These are phyloP conservation scores for Aphrophora alni DNA, from an alignment of 2,888 invertebrate genomes.

Conservation along the genomic window DNA sequence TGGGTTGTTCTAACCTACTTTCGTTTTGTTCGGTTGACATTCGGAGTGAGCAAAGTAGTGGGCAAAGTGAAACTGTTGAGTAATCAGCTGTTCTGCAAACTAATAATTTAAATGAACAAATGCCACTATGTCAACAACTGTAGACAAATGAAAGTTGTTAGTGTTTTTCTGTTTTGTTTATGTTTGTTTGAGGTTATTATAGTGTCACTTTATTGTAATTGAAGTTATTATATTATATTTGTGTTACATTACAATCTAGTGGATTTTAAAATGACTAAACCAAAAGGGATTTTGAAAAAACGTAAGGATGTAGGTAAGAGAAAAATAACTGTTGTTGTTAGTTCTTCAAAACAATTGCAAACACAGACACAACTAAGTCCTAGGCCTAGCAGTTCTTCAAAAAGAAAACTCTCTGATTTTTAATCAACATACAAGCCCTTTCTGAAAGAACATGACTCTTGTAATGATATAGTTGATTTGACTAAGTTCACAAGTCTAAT, in stretches of 20 bases:
- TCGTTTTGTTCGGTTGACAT: no score
- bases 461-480: slow-evolving; percentile 8
- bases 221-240: neutral
- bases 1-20: no score
- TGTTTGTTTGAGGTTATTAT: slow-evolving; percentile 4
- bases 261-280: neutral
- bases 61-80: no score
- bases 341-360: neutral
- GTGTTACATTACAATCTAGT: neutral
- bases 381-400: neutral
- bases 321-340: neutral
- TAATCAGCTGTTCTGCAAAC: no score
- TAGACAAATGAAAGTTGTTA: no score
- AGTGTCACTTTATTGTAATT: neutral
- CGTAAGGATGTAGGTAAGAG: neutral
- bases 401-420: neutral
- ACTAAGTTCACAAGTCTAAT: slow-evolving; percentile 8
- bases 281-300: neutral
- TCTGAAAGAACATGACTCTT: neutral
- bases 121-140: no score
- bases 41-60: no score
- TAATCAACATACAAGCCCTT: neutral
- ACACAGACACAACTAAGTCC: neutral
- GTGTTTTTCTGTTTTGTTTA: no score
- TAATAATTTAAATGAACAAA: no score